Evolutionary conservation across 2,113 vertebrate genomes (phyloP).

Genomic region (Empidonax traillii): DNA sequence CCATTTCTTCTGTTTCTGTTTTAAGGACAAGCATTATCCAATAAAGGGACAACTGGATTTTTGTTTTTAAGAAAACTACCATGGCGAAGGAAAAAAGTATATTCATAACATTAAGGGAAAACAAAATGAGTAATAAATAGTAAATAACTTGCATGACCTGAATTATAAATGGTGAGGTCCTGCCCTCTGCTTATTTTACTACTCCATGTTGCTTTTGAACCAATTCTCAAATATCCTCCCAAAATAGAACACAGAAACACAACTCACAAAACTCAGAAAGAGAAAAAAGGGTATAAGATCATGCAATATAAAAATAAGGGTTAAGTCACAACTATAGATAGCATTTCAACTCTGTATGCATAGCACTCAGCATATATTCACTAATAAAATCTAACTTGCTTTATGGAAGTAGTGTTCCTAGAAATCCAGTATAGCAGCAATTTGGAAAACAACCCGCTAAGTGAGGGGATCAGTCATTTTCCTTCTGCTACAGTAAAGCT

Average conservation of each 20-base stretch:
- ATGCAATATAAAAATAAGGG: background rate
- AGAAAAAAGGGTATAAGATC: background rate
- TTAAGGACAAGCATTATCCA: background rate
- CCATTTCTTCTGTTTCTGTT: background rate
- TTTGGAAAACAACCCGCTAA: constrained; percentile 3
- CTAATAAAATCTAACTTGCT: background rate
- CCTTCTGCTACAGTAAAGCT: constrained; percentile 30
- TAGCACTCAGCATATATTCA: background rate
- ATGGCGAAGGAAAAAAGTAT: background rate
- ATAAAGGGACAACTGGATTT: background rate
- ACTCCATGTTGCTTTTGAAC: background rate
- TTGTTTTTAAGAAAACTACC: background rate
- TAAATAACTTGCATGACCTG: background rate
- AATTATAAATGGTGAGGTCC: constrained; percentile 26
- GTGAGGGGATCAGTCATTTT: constrained; percentile 32
- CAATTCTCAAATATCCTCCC: background rate
- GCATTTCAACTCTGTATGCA: background rate
- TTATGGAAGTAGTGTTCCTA: background rate
- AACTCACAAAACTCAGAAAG: background rate
- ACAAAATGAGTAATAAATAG: background rate
- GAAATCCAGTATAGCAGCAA: background rate
- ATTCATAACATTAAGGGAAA: background rate
- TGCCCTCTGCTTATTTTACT: background rate
- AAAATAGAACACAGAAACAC: background rate
- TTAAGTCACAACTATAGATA: background rate